Percentiles rank a stretch among this genome's conserved stretches.
These are phyloP conservation scores for Thaleichthys pacificus DNA, from an alignment of 2,797 vertebrate genomes.

Conservation along the genomic window DNA sequence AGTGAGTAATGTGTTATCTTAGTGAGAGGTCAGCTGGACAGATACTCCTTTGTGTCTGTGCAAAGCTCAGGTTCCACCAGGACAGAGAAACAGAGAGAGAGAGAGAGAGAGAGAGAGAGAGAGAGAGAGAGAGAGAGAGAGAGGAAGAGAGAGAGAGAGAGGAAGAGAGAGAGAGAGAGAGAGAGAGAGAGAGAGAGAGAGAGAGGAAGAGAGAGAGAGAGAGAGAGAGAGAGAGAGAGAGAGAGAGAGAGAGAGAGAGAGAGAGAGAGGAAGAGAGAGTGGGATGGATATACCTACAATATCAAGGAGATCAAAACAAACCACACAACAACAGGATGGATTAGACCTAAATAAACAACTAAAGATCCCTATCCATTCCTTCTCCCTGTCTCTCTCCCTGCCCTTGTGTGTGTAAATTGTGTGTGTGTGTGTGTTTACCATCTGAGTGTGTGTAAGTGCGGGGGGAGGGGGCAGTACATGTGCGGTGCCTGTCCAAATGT, in stretches of 20 bases:
- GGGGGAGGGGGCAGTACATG: neutral
- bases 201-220: neutral
- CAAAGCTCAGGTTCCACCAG: neutral
- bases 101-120: conserved; percentile 3
- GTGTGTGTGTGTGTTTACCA: neutral
- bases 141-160: too few relatives aligned
- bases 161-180: too few relatives aligned
- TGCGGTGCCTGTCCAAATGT: neutral
- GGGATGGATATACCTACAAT: neutral
- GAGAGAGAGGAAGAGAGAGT: too few relatives aligned
- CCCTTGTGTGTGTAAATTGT: neutral
- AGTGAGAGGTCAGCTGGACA: conserved; percentile 21
- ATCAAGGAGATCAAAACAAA: neutral
- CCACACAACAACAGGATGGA: neutral
- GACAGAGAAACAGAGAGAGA: neutral
- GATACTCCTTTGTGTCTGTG: conserved; percentile 20
- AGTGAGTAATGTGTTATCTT: conserved; percentile 21
- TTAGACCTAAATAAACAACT: neutral
- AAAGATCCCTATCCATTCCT: neutral
- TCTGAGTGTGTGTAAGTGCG: neutral
- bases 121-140: neutral
- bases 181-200: neutral
- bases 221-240: neutral
- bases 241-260: too few relatives aligned
- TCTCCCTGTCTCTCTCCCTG: neutral